Evolutionary conservation across 2,113 vertebrate genomes (phyloP).

Genomic region (Macquaria australasica): DNA sequence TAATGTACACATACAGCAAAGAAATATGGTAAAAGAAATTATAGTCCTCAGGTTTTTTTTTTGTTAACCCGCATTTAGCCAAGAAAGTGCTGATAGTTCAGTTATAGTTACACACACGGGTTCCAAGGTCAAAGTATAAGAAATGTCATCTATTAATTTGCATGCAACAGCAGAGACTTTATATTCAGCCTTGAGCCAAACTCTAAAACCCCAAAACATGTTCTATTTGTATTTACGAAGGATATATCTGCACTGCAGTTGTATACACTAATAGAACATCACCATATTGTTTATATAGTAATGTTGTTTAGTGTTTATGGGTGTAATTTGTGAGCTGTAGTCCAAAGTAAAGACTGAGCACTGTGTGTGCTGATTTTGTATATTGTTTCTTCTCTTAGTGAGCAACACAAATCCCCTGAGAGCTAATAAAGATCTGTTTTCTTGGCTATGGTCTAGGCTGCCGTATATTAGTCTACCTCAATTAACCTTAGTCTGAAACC

Average conservation of each 20-base stretch:
- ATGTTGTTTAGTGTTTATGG: conserved; percentile 19
- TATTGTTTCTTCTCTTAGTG: conserved; percentile 23
- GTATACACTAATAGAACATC: conserved; percentile 10
- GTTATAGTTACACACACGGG: not conserved
- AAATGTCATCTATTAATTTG: conserved; percentile 5
- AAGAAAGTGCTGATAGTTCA: not conserved
- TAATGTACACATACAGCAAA: not conserved
- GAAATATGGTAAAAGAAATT: not conserved
- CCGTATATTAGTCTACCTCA: conserved; percentile 23
- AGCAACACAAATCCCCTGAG: conserved; percentile 1
- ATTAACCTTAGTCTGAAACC: conserved; percentile 40
- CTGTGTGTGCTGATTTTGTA: conserved; percentile 6
- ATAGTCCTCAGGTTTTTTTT: not conserved
- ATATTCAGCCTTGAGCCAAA: conserved; percentile 2
- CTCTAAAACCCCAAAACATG: conserved; percentile 16
- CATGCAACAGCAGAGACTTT: not conserved
- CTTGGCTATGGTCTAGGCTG: conserved; percentile 10
- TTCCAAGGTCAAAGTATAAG: not conserved
- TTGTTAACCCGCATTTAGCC: not conserved
- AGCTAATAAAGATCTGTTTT: conserved; percentile 38
- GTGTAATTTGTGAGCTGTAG: conserved; percentile 11
- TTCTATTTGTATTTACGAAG: not conserved
- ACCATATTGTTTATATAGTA: conserved; percentile 15
- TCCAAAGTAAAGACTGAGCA: conserved; percentile 21
- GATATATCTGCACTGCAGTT: not conserved